phyloP scores from a whole-genome alignment of 2,888 invertebrate genomes.

The Pyrrhia umbra region DNA sequence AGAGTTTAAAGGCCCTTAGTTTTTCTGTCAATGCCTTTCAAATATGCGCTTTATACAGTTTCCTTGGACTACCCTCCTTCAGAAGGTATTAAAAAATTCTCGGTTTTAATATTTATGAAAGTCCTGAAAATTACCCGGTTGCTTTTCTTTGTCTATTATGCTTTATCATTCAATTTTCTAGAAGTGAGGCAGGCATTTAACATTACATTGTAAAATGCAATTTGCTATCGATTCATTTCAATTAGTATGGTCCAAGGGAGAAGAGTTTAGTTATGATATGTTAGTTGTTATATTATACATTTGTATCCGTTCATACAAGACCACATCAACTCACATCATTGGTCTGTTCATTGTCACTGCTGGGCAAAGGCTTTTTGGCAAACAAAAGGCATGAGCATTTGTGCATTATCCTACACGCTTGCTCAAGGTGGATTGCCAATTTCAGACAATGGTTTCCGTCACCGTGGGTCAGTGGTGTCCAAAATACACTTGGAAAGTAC shows the following conservation, averaged over 20 bases:
- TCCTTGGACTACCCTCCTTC: neutral
- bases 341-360: too few relatives aligned
- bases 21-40: too few relatives aligned
- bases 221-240: slow-evolving; percentile 42
- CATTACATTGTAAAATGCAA: slow-evolving; percentile 24
- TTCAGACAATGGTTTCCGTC: too few relatives aligned
- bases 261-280: neutral
- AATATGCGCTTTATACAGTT: neutral
- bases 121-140: slow-evolving; percentile 7
- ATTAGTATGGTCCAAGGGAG: slow-evolving; percentile 1
- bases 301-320: too few relatives aligned
- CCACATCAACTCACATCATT: too few relatives aligned
- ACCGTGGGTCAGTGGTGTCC: too few relatives aligned
- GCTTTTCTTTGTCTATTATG: slow-evolving; percentile 1
- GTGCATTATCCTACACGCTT: too few relatives aligned
- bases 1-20: too few relatives aligned
- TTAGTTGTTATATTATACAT: neutral
- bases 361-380: too few relatives aligned
- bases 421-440: too few relatives aligned
- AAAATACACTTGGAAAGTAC: too few relatives aligned
- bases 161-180: neutral
- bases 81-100: neutral
- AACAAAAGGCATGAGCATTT: too few relatives aligned
- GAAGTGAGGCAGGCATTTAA: neutral
- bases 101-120: neutral